Evolutionary conservation across 2,113 vertebrate genomes (phyloP).

Genomic region (Sorex fumeus): DNA sequence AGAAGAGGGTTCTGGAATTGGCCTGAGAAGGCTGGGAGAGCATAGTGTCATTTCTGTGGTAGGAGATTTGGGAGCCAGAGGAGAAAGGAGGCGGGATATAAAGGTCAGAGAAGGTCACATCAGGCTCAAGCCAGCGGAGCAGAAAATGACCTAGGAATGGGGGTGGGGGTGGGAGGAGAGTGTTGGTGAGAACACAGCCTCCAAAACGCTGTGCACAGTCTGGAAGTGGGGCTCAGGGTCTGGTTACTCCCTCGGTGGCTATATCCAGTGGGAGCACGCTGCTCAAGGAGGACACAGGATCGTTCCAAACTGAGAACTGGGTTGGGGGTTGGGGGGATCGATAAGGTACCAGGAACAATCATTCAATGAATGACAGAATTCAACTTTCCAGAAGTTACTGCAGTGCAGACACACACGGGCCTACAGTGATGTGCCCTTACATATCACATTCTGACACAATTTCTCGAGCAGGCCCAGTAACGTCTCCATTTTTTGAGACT

Average conservation of each 20-base stretch:
- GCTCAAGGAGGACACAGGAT: not conserved
- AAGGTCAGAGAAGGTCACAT: not conserved
- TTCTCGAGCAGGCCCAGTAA: too few relatives aligned
- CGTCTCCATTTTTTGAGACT: too few relatives aligned
- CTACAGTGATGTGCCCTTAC: too few relatives aligned
- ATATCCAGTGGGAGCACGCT: too few relatives aligned
- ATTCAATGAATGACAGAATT: not conserved
- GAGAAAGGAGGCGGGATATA: not conserved
- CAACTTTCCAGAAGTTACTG: not conserved
- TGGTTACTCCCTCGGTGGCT: not conserved
- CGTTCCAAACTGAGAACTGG: not conserved
- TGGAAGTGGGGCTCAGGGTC: too few relatives aligned
- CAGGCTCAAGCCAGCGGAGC: not conserved
- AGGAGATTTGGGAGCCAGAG: not conserved
- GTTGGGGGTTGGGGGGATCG: too few relatives aligned
- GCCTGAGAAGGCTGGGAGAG: not conserved
- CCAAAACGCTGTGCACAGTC: not conserved
- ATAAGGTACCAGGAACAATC: not conserved
- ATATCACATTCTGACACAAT: too few relatives aligned
- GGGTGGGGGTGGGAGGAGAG: too few relatives aligned
- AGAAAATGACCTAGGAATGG: too few relatives aligned
- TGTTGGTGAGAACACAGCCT: too few relatives aligned
- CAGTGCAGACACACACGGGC: too few relatives aligned
- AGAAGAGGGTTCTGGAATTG: not conserved
- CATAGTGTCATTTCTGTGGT: not conserved